Conservation (phyloP, 2,113 vertebrate species). For the Tragelaphus imberbis region DNA sequence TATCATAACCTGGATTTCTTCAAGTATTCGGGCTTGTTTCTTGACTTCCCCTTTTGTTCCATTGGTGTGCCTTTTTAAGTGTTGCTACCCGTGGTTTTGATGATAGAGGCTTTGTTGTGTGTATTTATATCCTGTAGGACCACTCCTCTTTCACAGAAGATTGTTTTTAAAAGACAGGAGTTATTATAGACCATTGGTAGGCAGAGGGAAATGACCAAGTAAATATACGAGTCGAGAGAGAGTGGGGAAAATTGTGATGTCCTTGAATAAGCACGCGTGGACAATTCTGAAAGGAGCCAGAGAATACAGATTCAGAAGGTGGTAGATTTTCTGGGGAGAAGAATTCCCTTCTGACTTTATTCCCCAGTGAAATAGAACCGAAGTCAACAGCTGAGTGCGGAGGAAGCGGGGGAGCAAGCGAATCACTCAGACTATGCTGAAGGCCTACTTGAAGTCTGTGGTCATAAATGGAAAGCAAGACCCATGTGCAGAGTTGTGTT, state of each 20-base stretch:
- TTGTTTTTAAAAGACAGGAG: not conserved
- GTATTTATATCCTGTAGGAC: not conserved
- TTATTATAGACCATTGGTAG: not conserved
- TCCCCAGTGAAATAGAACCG: not conserved
- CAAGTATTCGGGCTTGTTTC: not conserved
- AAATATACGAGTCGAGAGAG: not conserved
- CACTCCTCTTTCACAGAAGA: not conserved
- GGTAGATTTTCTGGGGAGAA: not conserved
- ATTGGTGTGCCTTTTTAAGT: not conserved
- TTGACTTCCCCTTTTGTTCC: not conserved
- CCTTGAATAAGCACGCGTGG: not conserved
- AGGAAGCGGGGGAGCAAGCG: not conserved
- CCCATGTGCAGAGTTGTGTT: not conserved
- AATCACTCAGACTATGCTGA: not conserved
- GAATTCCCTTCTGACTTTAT: not conserved
- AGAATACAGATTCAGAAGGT: not conserved
- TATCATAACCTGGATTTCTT: not conserved
- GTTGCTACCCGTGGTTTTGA: not conserved
- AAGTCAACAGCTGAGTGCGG: not conserved
- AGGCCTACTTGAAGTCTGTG: not conserved
- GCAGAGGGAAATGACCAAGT: not conserved
- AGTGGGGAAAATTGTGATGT: not conserved
- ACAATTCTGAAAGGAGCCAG: not conserved
- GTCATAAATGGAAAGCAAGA: not conserved
- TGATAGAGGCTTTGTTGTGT: not conserved